Evolutionary conservation across 2,797 vertebrate species (phyloP).

Genomic region (Spinus pinus): DNA sequence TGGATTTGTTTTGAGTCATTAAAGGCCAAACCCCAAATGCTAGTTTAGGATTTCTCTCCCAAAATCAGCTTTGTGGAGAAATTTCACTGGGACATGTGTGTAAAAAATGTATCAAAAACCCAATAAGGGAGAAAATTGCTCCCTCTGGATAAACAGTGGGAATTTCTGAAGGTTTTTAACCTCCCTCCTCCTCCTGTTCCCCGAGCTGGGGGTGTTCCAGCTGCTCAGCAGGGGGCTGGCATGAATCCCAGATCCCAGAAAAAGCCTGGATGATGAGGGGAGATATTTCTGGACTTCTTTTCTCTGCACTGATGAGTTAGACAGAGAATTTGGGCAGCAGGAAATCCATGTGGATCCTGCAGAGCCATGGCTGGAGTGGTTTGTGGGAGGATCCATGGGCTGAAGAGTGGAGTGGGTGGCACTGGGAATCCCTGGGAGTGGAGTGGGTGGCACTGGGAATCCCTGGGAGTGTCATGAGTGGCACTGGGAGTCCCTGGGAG

Average conservation of each 20-base stretch:
- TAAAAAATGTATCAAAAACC: fast-evolving
- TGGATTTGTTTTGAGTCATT: not conserved
- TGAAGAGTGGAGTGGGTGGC: too few relatives aligned
- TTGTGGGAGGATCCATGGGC: not conserved
- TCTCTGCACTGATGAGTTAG: not conserved
- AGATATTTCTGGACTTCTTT: not conserved
- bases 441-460: too few relatives aligned
- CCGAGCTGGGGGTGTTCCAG: not conserved
- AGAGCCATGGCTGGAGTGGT: not conserved
- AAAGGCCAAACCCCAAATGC: not conserved
- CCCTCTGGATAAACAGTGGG: not conserved
- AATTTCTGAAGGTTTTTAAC: not conserved
- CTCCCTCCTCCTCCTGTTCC: not conserved
- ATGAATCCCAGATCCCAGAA: not conserved
- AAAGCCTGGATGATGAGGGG: not conserved
- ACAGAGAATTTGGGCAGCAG: not conserved
- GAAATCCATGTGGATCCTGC: not conserved
- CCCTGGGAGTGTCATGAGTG: too few relatives aligned
- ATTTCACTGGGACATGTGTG: fast-evolving
- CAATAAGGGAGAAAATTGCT: not conserved
- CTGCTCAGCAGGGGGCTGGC: not conserved
- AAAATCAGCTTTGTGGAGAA: not conserved
- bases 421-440: too few relatives aligned
- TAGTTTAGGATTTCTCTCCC: not conserved
- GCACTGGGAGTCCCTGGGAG: too few relatives aligned